Conservation (phyloP, 2,113 vertebrate species). For the Nestor notabilis region DNA sequence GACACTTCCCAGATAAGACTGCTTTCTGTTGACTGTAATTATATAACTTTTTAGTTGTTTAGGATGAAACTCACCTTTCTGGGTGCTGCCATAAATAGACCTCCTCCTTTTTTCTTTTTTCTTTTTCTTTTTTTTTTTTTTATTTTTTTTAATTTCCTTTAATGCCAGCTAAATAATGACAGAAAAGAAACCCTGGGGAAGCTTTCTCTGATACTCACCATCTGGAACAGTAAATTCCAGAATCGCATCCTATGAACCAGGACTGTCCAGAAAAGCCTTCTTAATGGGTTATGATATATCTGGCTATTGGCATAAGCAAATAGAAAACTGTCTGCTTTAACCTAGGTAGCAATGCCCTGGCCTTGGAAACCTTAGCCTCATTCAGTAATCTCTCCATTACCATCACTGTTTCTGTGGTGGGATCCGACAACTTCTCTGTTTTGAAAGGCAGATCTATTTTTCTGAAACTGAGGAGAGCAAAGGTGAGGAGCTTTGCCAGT, state of each 20-base stretch:
- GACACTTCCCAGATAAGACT: constrained; percentile 30
- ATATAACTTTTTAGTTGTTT: constrained; percentile 2
- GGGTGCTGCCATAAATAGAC: not conserved
- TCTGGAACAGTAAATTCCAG: not conserved
- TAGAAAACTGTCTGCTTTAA: not conserved
- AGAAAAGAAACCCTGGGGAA: not conserved
- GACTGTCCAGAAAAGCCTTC: not conserved
- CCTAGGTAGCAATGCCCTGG: not conserved
- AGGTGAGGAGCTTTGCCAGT: not conserved
- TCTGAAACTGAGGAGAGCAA: not conserved
- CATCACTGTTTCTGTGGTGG: not conserved
- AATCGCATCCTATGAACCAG: not conserved
- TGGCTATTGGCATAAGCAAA: not conserved
- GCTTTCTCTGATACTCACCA: not conserved
- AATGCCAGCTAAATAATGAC: not conserved
- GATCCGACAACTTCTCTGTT: not conserved
- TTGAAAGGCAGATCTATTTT: not conserved
- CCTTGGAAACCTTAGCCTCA: not conserved
- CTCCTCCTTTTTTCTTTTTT: not conserved
- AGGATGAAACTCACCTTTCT: constrained; percentile 32
- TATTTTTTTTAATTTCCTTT: not conserved
- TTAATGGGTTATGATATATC: not conserved
- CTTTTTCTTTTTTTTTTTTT: not conserved
- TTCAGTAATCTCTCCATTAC: not conserved
- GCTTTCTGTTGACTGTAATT: constrained; percentile 33